A percentile compares a stretch with the other conserved stretches of the same genome.
Evolutionary conservation across 2,113 vertebrate species (phyloP).

Genomic region (Nyctereutes procyonoides): DNA sequence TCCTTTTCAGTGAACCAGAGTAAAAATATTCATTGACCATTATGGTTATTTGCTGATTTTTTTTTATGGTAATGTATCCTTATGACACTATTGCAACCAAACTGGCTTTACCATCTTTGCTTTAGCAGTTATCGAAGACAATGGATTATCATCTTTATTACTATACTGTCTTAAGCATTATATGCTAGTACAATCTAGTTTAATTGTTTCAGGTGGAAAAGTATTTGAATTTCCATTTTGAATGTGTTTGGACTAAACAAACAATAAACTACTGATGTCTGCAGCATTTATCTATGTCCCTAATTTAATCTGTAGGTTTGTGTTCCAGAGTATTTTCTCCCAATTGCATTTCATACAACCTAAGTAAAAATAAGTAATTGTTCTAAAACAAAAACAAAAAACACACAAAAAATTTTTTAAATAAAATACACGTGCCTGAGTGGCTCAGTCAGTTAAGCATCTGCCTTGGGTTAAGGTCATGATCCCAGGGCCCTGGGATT

Average conservation of each 20-base stretch:
- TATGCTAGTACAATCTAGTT: slow-evolving; percentile 92
- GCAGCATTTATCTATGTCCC: slow-evolving; percentile 91
- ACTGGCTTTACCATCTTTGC: slow-evolving; percentile 89
- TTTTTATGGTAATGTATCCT: slow-evolving; percentile 88
- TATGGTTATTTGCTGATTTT: slow-evolving; percentile 86
- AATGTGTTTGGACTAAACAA: slow-evolving; percentile 98
- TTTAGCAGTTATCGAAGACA: slow-evolving; percentile 91
- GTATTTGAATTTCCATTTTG: slow-evolving; percentile 92
- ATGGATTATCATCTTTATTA: slow-evolving; percentile 91
- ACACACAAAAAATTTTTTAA: too few relatives aligned
- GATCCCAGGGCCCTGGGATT: too few relatives aligned
- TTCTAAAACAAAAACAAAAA: background rate
- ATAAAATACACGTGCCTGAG: too few relatives aligned
- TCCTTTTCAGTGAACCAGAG: slow-evolving; percentile 85
- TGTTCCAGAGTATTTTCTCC: slow-evolving; percentile 45
- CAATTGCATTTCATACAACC: slow-evolving; percentile 50
- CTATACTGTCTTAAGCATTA: slow-evolving; percentile 94
- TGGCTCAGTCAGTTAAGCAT: too few relatives aligned
- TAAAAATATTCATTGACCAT: slow-evolving; percentile 86
- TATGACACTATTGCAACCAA: slow-evolving; percentile 87
- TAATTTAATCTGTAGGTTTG: slow-evolving; percentile 84
- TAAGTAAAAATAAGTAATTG: slow-evolving; percentile 48
- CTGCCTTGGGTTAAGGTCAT: too few relatives aligned
- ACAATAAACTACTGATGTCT: slow-evolving; percentile 99
- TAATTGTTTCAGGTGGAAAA: slow-evolving; percentile 93